These are phyloP conservation scores for Chrysolina americana DNA, from an alignment of 2,888 invertebrate species.

Conservation along the genomic window DNA sequence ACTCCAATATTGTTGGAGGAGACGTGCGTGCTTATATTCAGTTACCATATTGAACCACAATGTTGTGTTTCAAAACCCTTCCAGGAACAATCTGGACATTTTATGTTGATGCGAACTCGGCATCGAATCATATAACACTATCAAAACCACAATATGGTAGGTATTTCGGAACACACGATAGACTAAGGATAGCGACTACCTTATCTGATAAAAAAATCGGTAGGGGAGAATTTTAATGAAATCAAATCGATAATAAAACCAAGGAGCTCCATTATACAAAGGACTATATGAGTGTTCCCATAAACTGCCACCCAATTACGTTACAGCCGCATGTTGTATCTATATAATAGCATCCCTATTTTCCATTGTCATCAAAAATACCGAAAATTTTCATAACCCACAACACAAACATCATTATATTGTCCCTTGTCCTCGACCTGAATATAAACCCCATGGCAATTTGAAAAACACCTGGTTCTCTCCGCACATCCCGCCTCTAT, in stretches of 20 bases:
- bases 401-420: slow-evolving; percentile 24
- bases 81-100: too few relatives aligned
- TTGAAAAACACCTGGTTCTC: slow-evolving; percentile 46
- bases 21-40: too few relatives aligned
- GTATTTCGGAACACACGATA: background rate
- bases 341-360: slow-evolving; percentile 22
- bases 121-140: too few relatives aligned
- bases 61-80: too few relatives aligned
- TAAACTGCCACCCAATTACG: background rate
- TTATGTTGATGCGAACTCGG: too few relatives aligned
- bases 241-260: background rate
- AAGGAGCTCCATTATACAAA: background rate
- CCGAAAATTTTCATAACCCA: slow-evolving; percentile 23
- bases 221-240: background rate
- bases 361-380: slow-evolving; percentile 21
- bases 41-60: too few relatives aligned
- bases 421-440: slow-evolving; percentile 7
- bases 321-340: slow-evolving; percentile 1
- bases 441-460: slow-evolving; percentile 35
- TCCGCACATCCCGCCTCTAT: slow-evolving; percentile 55
- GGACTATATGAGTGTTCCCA: background rate
- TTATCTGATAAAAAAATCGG: background rate
- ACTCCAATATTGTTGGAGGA: too few relatives aligned
- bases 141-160: background rate
- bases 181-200: too few relatives aligned